A percentile compares a stretch with the other conserved stretches of the same genome.
Conservation (phyloP, 2,113 vertebrate species). For the Pavo muticus region DNA sequence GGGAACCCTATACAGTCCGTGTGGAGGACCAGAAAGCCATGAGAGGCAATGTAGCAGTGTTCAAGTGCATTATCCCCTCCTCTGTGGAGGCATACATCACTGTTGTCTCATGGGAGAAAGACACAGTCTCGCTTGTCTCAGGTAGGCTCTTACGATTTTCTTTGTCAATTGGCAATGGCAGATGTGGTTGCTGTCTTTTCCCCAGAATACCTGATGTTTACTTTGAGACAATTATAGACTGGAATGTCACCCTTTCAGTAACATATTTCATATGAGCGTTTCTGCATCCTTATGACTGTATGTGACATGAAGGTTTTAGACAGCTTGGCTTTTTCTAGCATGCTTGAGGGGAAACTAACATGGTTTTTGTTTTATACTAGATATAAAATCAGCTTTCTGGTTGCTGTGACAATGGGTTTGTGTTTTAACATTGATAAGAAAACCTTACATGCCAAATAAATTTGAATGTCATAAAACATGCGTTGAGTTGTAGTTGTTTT, state of each 20-base stretch:
- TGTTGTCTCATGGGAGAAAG: constrained; percentile 99
- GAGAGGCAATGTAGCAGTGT: constrained; percentile 99
- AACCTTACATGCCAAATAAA: neutral
- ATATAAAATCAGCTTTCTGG: neutral
- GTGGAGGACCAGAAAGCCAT: constrained; percentile 99
- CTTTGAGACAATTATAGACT: neutral
- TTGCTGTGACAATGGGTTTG: neutral
- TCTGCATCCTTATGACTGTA: neutral
- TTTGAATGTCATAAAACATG: neutral
- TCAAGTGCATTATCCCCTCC: constrained; percentile 99
- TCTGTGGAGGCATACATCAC: constrained; percentile 97
- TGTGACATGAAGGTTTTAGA: constrained; percentile 22
- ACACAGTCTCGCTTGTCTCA: constrained; percentile 99
- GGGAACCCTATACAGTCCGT: constrained; percentile 98
- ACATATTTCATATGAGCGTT: neutral
- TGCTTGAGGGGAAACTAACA: constrained; percentile 8
- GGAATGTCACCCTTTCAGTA: neutral
- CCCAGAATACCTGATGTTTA: neutral
- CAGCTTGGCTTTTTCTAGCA: neutral
- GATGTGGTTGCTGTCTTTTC: neutral
- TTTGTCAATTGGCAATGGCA: neutral
- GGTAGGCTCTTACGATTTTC: constrained; percentile 79
- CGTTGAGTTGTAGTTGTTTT: neutral
- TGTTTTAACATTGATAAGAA: neutral
- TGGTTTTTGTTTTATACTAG: neutral